A percentile compares a stretch with the other conserved stretches of the same genome.
phyloP scores from a whole-genome alignment of 2,797 vertebrate species.

The Trichosurus vulpecula region DNA sequence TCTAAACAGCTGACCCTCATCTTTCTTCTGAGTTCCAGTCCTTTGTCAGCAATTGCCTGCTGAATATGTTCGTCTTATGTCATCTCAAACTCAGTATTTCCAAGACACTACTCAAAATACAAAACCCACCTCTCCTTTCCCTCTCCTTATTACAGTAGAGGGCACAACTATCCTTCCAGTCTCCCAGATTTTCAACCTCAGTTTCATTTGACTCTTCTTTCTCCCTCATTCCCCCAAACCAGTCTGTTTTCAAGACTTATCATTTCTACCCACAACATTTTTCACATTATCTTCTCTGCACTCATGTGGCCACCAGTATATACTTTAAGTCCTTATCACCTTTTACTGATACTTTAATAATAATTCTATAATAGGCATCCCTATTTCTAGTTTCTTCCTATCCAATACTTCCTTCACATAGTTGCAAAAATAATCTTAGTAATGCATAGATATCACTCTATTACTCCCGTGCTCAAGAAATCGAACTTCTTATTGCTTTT shows the following conservation, averaged over 20 bases:
- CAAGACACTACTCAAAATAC: not conserved
- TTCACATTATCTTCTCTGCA: not conserved
- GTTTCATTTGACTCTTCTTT: not conserved
- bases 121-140: not conserved
- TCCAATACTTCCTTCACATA: not conserved
- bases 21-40: not conserved
- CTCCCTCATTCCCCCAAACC: not conserved
- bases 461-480: not conserved
- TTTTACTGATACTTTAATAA: not conserved
- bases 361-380: not conserved
- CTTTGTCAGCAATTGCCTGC: not conserved
- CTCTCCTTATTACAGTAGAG: not conserved
- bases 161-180: not conserved
- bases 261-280: not conserved
- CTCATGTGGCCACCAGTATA: not conserved
- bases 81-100: not conserved
- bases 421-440: not conserved
- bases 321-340: not conserved
- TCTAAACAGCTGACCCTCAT: not conserved
- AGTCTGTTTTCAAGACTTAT: not conserved
- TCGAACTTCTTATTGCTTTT: not conserved
- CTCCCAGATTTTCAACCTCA: not conserved
- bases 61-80: not conserved
- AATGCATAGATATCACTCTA: not conserved
- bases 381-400: not conserved